Conservation (phyloP, 2,888 invertebrate species). For the Ormyrus labotus region DNA sequence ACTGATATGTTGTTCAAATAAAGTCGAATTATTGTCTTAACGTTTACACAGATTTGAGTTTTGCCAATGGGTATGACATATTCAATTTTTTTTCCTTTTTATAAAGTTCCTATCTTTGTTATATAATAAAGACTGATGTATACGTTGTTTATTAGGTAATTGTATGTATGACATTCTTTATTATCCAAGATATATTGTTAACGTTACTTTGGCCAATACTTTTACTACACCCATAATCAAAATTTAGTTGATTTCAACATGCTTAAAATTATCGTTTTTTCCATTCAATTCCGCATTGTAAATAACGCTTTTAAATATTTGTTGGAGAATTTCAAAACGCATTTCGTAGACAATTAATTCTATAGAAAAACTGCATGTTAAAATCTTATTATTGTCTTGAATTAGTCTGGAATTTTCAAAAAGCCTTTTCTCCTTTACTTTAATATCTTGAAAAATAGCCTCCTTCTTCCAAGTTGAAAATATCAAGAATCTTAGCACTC, state of each 20-base stretch:
- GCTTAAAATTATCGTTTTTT: neutral
- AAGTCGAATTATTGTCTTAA: conserved; percentile 43
- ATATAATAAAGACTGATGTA: conserved; percentile 16
- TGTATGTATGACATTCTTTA: conserved; percentile 16
- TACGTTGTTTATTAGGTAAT: conserved; percentile 18
- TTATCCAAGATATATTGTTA: conserved; percentile 41
- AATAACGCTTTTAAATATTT: no score
- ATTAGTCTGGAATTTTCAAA: no score
- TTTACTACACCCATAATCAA: neutral
- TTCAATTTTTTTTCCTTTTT: conserved; percentile 33
- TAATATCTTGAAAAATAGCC: no score
- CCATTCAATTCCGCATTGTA: no score
- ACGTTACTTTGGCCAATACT: neutral
- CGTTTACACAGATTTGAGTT: conserved; percentile 35
- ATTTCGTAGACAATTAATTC: no score
- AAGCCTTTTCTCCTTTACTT: no score
- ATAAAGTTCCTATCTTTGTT: neutral
- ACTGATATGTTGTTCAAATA: conserved; percentile 19
- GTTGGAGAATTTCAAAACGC: no score
- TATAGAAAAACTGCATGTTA: no score
- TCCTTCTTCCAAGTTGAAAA: no score
- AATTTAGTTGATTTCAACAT: conserved; percentile 1
- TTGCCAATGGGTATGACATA: conserved; percentile 44
- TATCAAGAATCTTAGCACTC: no score
- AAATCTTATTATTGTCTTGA: no score